These are phyloP conservation scores for Choristoneura rosaceana DNA, from an alignment of 2,888 invertebrate genomes.

Conservation along the genomic window DNA sequence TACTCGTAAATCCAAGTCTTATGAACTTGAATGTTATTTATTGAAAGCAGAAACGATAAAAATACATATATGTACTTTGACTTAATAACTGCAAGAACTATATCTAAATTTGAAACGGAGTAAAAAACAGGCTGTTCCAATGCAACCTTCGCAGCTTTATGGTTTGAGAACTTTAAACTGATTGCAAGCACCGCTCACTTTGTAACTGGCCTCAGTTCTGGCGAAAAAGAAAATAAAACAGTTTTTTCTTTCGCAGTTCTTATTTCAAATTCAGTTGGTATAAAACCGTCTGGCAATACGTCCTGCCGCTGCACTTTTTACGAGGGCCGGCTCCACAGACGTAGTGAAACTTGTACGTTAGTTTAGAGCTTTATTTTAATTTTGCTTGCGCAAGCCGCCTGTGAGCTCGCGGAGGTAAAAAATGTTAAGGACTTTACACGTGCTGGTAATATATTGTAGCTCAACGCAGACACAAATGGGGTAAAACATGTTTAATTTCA, in stretches of 20 bases:
- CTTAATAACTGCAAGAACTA: slow-evolving; percentile 35
- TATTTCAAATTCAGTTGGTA: slow-evolving; percentile 50
- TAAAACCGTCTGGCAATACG: slow-evolving; percentile 74
- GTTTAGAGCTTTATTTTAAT: slow-evolving; percentile 83
- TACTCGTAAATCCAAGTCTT: neutral
- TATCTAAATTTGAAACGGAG: slow-evolving; percentile 27
- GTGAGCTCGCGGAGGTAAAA: slow-evolving; percentile 61
- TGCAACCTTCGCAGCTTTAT: slow-evolving; percentile 40
- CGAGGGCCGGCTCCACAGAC: slow-evolving; percentile 65
- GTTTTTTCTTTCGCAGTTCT: slow-evolving; percentile 49
- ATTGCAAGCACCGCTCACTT: slow-evolving; percentile 39
- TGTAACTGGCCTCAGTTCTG: slow-evolving; percentile 38
- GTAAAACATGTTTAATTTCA: slow-evolving; percentile 9
- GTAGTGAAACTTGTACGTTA: slow-evolving; percentile 76
- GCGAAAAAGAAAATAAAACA: slow-evolving; percentile 62
- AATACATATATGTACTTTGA: too few relatives aligned
- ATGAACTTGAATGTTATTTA: neutral
- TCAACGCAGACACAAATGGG: slow-evolving; percentile 57
- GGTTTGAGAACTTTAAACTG: slow-evolving; percentile 38
- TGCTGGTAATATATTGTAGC: slow-evolving; percentile 70
- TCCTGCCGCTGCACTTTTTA: slow-evolving; percentile 73
- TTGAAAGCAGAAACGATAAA: too few relatives aligned
- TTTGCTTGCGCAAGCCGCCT: slow-evolving; percentile 66
- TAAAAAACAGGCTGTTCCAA: slow-evolving; percentile 36
- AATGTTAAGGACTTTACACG: slow-evolving; percentile 69